phyloP scores from a whole-genome alignment of 2,888 invertebrate species.

The Erebia palarica region DNA sequence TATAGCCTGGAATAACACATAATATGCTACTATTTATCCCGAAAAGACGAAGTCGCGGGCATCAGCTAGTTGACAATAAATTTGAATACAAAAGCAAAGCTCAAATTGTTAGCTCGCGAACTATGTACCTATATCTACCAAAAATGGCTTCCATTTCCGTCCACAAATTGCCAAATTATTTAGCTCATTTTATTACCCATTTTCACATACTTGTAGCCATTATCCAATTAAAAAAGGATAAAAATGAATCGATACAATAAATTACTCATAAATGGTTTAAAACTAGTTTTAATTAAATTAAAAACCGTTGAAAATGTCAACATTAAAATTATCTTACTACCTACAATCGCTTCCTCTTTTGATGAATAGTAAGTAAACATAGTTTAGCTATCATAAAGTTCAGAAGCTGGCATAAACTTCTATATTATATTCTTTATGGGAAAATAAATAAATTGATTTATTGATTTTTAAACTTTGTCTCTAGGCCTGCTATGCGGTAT shows the following conservation, averaged over 20 bases:
- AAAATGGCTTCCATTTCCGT: background rate
- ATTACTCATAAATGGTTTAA: background rate
- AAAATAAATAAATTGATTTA: too few relatives aligned
- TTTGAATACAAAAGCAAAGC: too few relatives aligned
- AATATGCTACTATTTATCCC: too few relatives aligned
- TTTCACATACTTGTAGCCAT: background rate
- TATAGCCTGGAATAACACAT: too few relatives aligned
- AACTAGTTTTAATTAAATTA: conserved; percentile 20
- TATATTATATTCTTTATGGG: background rate
- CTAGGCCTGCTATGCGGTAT: too few relatives aligned
- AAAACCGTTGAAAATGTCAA: conserved; percentile 23
- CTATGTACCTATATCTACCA: too few relatives aligned
- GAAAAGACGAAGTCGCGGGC: too few relatives aligned
- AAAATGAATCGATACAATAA: conserved; percentile 4
- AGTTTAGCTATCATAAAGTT: conserved; percentile 6
- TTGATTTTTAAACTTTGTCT: too few relatives aligned
- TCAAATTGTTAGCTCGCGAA: too few relatives aligned
- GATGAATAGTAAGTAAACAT: conserved; percentile 6
- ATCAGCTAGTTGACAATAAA: too few relatives aligned
- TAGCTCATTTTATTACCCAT: background rate
- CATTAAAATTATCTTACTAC: conserved; percentile 24
- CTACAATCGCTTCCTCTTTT: conserved; percentile 18
- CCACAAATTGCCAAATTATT: background rate
- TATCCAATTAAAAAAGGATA: background rate
- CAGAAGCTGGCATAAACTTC: background rate